These are phyloP conservation scores for Bedellia somnulentella DNA, from an alignment of 2,888 invertebrate species.

Conservation along the genomic window DNA sequence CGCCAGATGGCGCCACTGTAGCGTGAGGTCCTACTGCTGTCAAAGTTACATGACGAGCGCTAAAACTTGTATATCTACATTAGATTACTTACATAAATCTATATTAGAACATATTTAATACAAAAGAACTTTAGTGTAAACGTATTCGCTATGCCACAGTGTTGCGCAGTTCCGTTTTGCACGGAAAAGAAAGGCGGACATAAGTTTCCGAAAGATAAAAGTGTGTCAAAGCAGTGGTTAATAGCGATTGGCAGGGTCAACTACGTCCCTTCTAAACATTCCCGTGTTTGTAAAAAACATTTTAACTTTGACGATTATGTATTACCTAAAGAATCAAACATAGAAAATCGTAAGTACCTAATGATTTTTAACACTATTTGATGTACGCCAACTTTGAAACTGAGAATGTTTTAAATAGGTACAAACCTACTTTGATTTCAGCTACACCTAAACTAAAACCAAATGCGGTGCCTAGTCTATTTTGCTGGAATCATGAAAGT, in stretches of 20 bases:
- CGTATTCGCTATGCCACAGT: conserved; percentile 6
- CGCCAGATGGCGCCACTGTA: too few relatives aligned
- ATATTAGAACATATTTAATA: too few relatives aligned
- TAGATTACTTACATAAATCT: too few relatives aligned
- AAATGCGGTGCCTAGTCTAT: conserved; percentile 5
- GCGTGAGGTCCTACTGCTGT: too few relatives aligned
- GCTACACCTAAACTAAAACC: conserved; percentile 1
- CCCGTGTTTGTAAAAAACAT: conserved; percentile 8
- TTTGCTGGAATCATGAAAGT: conserved; percentile 2
- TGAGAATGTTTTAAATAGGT: not conserved
- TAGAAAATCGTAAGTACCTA: conserved; percentile 7
- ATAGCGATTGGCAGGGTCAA: conserved; percentile 7
- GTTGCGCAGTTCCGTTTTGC: conserved; percentile 7
- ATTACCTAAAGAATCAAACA: conserved; percentile 6
- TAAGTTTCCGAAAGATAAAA: conserved; percentile 4
- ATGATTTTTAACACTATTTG: too few relatives aligned
- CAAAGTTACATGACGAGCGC: too few relatives aligned
- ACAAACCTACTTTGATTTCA: conserved; percentile 5
- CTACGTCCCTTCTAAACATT: conserved; percentile 7
- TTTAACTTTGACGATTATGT: conserved; percentile 2
- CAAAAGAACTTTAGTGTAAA: too few relatives aligned
- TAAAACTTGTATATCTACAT: too few relatives aligned
- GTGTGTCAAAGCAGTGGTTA: conserved; percentile 4
- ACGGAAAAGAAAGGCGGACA: conserved; percentile 7
- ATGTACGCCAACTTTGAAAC: not conserved